Percentiles rank a stretch among this genome's conserved stretches.
Evolutionary conservation across 2,113 vertebrate genomes (phyloP).

Genomic region (Aix galericulata): DNA sequence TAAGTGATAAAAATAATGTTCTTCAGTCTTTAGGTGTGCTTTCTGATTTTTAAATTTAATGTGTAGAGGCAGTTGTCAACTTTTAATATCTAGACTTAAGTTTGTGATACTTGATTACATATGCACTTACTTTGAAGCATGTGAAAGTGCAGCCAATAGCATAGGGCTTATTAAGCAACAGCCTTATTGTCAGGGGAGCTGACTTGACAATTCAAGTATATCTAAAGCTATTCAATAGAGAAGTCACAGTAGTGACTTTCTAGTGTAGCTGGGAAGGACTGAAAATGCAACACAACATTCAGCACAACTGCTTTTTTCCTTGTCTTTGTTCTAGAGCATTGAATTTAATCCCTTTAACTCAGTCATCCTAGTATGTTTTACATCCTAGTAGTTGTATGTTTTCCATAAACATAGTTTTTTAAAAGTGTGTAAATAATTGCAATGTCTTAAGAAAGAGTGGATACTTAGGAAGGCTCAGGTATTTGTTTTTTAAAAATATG

Average conservation of each 20-base stretch:
- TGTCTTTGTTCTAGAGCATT: not conserved
- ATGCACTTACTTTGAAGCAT: not conserved
- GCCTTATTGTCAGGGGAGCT: not conserved
- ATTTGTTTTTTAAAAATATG: not conserved
- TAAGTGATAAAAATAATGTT: not conserved
- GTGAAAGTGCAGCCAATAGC: not conserved
- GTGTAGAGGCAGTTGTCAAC: not conserved
- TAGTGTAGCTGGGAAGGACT: not conserved
- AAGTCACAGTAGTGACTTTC: not conserved
- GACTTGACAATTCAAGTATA: not conserved
- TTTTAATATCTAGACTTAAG: not conserved
- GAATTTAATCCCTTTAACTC: not conserved
- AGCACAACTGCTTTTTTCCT: not conserved
- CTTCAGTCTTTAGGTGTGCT: not conserved
- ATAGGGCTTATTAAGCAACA: not conserved
- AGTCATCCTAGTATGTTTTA: not conserved
- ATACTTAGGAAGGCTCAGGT: not conserved
- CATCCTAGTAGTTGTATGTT: not conserved
- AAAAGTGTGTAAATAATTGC: not conserved
- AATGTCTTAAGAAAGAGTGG: not conserved
- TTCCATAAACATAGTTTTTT: not conserved
- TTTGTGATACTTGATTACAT: not conserved
- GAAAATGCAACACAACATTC: not conserved
- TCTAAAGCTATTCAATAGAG: not conserved
- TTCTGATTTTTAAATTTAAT: not conserved